Evolutionary conservation across 1,140 invertebrate genomes (phyloP), one percentile per base, ranked within the genome.

Genomic region (Drosophila paulistorum): DNA sequence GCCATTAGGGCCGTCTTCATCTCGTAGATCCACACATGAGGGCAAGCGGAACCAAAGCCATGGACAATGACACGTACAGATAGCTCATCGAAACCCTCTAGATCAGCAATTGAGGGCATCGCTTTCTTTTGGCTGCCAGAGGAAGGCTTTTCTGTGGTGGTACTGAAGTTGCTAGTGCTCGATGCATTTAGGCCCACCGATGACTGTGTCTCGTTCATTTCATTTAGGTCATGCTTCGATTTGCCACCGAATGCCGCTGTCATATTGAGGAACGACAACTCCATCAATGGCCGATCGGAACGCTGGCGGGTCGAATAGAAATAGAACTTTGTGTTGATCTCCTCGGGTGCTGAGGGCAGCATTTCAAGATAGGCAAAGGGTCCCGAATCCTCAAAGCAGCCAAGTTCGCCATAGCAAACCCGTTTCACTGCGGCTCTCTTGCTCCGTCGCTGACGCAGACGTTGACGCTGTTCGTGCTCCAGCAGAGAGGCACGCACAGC

Each of bases 61-160:
- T 99, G 98, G 0, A 98, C 97, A 68, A 99, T 96, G 23, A 99
- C 95, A 91, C 98, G 97, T 13, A 96, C 96, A 0, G 96, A 95
- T n/a, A 92, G 71, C 51, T 91, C 83, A 57, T 92, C 85, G 68
- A 92, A 91, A 2, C 91, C 91, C 60, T 91, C 83, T 20, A 92
- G 76, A 13, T 91, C 77, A 30, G 91, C 81, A 2, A 92, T 78
- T 0, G 90, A 81, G 0, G 85, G 77, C 0, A 76, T 39, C 7
- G 13, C 48, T n/a, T 74, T 89, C 74, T 82, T 89, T 20, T 68
- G 71, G 37, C 70, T 61, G 65, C 30, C 41, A 5, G 41, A 23
- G 2, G 45, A 11, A 1, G 68, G 63, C 59, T 71, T 64, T 41
- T 87, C 77, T 2, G 81, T 81, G 60, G 51, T 73, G 17, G n/a